These are phyloP conservation scores for Gymnoscopelus microlampas DNA, from an alignment of 2,797 vertebrate species.

Conservation along the genomic window DNA sequence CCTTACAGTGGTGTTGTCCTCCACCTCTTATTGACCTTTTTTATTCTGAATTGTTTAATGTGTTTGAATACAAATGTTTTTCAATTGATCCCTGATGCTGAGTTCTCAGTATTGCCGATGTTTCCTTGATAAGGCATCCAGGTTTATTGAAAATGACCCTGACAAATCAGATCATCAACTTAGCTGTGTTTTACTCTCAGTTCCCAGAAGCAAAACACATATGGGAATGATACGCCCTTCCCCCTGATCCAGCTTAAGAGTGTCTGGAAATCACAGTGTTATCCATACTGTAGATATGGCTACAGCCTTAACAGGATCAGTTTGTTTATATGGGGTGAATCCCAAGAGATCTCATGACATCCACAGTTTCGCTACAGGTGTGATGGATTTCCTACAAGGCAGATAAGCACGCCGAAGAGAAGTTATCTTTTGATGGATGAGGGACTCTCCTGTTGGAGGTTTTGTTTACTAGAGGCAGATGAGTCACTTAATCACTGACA, in stretches of 20 bases:
- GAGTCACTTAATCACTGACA: constrained; percentile 81
- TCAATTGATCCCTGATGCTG: too few species aligned
- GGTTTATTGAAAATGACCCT: constrained; percentile 18
- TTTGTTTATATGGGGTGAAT: constrained; percentile 65
- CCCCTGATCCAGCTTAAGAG: constrained; percentile 22
- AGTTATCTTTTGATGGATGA: constrained; percentile 73
- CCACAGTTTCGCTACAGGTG: constrained; percentile 56
- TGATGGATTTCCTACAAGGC: constrained; percentile 72
- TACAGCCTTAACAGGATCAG: constrained; percentile 44
- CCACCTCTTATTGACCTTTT: not conserved
- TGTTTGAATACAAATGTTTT: too few species aligned
- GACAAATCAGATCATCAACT: constrained; percentile 47
- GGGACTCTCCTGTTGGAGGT: constrained; percentile 62
- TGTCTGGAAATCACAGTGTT: constrained; percentile 19
- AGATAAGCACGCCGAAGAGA: constrained; percentile 62
- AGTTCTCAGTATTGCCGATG: not conserved
- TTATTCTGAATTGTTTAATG: not conserved
- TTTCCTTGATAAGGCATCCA: constrained; percentile 7
- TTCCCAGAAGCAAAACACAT: constrained; percentile 45
- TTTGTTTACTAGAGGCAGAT: constrained; percentile 74
- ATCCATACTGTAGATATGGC: constrained; percentile 34
- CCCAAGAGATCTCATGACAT: constrained; percentile 50
- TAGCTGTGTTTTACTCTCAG: constrained; percentile 43
- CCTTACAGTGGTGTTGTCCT: not conserved
- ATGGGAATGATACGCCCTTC: constrained; percentile 39